Evolutionary conservation across 2,797 vertebrate species (phyloP).

Genomic region (Platalea minor): DNA sequence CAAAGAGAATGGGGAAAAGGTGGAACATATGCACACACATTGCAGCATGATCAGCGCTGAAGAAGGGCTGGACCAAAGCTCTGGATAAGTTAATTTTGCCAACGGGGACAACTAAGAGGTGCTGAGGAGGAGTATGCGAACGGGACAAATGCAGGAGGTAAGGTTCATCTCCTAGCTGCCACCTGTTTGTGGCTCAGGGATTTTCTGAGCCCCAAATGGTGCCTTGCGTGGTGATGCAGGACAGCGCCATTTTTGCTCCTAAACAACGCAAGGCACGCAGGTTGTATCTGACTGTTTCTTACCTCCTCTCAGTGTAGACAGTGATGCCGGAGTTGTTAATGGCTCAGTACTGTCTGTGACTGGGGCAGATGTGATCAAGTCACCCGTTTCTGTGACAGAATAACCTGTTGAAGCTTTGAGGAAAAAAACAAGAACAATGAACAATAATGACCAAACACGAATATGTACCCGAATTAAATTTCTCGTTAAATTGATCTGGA

Average conservation of each 20-base stretch:
- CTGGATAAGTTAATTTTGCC: neutral
- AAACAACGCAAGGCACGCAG: accelerated
- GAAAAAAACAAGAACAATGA: neutral
- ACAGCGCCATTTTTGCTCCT: neutral
- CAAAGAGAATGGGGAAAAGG: neutral
- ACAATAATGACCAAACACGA: neutral
- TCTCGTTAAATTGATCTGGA: neutral
- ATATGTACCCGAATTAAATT: neutral
- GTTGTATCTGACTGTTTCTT: neutral
- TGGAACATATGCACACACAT: accelerated
- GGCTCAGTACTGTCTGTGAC: accelerated
- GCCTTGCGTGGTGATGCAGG: neutral
- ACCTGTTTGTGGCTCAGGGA: neutral
- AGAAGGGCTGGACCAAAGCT: neutral
- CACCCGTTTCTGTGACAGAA: neutral
- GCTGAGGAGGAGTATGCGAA: neutral
- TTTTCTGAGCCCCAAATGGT: neutral
- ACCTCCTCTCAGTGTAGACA: accelerated
- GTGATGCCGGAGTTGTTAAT: accelerated
- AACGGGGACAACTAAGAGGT: neutral
- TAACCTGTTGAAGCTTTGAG: neutral
- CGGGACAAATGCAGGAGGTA: accelerated
- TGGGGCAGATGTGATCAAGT: neutral
- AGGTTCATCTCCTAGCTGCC: neutral
- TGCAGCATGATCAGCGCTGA: neutral